Conservation (phyloP, 2,113 vertebrate species). For the Felis chaus region DNA sequence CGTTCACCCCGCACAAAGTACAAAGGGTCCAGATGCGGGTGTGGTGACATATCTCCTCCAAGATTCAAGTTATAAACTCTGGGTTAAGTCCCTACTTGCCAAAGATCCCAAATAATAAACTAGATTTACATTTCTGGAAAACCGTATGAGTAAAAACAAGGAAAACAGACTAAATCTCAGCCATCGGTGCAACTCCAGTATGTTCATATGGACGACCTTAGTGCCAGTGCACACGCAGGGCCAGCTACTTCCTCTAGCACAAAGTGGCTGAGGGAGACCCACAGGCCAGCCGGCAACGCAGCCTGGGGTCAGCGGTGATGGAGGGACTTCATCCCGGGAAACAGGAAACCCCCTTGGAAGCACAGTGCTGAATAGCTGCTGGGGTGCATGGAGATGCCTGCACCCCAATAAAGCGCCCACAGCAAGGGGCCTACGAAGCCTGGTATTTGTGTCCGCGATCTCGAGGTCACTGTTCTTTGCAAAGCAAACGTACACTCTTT, state of each 20-base stretch:
- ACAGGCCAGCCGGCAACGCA: background rate
- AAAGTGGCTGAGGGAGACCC: background rate
- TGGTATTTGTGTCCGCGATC: no score
- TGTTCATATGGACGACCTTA: background rate
- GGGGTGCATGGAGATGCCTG: rapidly evolving
- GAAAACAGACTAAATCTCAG: background rate
- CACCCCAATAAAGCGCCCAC: background rate
- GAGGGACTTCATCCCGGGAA: background rate
- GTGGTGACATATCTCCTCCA: background rate
- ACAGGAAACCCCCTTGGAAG: background rate
- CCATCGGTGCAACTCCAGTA: background rate
- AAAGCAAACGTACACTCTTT: background rate
- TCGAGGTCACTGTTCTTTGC: background rate
- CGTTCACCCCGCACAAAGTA: rapidly evolving
- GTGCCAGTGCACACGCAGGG: background rate
- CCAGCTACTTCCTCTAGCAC: background rate
- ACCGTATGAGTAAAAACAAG: background rate
- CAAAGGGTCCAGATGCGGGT: background rate
- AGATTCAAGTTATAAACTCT: background rate
- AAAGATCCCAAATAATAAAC: background rate
- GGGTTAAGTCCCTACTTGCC: background rate
- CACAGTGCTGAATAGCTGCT: rapidly evolving
- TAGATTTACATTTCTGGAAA: background rate
- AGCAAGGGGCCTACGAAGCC: rapidly evolving
- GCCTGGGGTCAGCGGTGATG: rapidly evolving